These are phyloP conservation scores for Volucella inflata DNA, from an alignment of 2,888 invertebrate genomes.

Conservation along the genomic window DNA sequence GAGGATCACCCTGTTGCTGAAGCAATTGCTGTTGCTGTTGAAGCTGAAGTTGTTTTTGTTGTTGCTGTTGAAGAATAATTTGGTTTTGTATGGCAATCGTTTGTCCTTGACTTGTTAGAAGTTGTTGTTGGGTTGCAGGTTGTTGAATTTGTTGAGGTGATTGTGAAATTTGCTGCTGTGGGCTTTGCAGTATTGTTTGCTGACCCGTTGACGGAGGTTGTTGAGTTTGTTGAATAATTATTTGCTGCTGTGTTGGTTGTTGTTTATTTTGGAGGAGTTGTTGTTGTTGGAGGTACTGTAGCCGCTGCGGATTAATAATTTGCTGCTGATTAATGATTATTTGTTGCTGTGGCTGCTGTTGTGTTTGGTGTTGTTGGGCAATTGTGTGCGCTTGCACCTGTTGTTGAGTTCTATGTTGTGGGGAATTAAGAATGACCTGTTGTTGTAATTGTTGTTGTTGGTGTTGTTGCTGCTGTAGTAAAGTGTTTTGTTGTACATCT, in stretches of 20 bases:
- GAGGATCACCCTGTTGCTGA: conserved; percentile 77
- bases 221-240: conserved; percentile 71
- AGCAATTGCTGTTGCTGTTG: conserved; percentile 84
- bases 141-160: conserved; percentile 77
- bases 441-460: conserved; percentile 79
- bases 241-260: conserved; percentile 77
- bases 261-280: conserved; percentile 79
- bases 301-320: conserved; percentile 82
- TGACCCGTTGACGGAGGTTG: conserved; percentile 35
- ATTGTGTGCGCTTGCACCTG: conserved; percentile 83
- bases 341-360: conserved; percentile 83
- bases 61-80: conserved; percentile 84
- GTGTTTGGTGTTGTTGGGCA: conserved; percentile 73
- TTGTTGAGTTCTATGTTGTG: conserved; percentile 77
- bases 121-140: conserved; percentile 80
- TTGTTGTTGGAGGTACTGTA: conserved; percentile 81
- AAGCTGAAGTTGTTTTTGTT: conserved; percentile 86
- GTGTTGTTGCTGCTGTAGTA: conserved; percentile 80
- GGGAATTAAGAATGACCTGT: conserved; percentile 71
- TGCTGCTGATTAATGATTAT: conserved; percentile 82
- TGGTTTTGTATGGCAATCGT: conserved; percentile 78
- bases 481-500: conserved; percentile 60
- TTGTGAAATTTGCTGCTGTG: conserved; percentile 76
- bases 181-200: conserved; percentile 57
- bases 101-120: conserved; percentile 75